Conservation (phyloP, 2,888 invertebrate species). For the Antitype chi region DNA sequence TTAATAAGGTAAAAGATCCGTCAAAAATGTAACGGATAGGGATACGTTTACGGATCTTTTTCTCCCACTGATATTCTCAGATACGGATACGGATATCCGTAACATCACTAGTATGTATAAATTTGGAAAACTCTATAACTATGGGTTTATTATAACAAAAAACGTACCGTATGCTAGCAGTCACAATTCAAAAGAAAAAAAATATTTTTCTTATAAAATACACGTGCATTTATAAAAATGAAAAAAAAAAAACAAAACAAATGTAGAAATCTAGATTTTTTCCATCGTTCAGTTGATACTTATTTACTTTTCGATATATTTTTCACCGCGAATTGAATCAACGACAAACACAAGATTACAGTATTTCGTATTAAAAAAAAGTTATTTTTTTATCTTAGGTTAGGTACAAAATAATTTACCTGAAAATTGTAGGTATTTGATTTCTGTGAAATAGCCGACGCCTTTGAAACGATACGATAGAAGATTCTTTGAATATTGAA, state of each 20-base stretch:
- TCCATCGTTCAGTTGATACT: neutral
- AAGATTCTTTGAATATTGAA: conserved; percentile 1
- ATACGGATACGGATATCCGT: too few species aligned
- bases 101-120: too few species aligned
- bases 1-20: too few species aligned
- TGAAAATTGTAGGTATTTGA: neutral
- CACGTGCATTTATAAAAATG: neutral
- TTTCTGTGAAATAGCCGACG: neutral
- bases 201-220: neutral
- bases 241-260: neutral
- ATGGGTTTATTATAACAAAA: neutral
- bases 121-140: too few species aligned
- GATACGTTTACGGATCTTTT: too few species aligned
- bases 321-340: neutral
- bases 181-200: neutral
- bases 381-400: too few species aligned
- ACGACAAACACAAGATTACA: neutral
- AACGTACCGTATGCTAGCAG: neutral
- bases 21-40: too few species aligned
- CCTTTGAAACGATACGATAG: neutral
- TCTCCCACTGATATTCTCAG: too few species aligned
- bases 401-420: too few species aligned
- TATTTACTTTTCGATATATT: neutral
- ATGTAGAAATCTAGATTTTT: too few species aligned
- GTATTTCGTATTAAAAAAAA: neutral